Base-by-base conservation (phyloP, 2,888 invertebrate genomes). In the Uloborus plumipes region DNA sequence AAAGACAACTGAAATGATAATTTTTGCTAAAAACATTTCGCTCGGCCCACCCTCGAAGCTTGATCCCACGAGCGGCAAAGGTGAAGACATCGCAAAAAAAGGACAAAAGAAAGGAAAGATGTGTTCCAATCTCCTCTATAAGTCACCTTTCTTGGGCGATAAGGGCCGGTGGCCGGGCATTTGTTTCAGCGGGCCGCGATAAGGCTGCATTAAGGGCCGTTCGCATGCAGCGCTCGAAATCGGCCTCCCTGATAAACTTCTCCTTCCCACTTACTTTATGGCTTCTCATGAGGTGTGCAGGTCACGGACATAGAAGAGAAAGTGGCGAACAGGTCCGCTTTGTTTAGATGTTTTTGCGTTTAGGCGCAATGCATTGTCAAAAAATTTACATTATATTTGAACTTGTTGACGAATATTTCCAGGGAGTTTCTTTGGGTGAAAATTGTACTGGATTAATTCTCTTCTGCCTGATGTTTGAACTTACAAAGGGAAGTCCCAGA, bases 201-300 rank as follows among this genome's bases (percentile, higher is more conserved):
- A 51, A 50, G 71, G 26, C 49, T 65, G 53, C 53, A 76, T 76
- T 76, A 76, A 53, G 26, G 62, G 62, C 31, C 62, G 76, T 76
- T 76, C 51, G 69, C 20, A 76, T 76, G 76, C 76, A 69, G 18
- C 14, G 62, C 47, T 62, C 61, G 53, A 59, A 22, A 22, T 76
- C 47, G 47, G 20, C 49, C 20, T 22, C 53, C 18, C 69, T 67
- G 76, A 76, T 76, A 74, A 76, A 75, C 58, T 70, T 59, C 47
- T 55, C 39, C 39, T 39, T 39, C 70, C 58, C 55, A 70, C 66
- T 67, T 67, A 67, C 65, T 75, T 75, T 75, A 75, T 67, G 75
- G 67, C 58, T 58, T 61, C 51, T 26, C 75, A 51, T 20, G 26
- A n/a, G 61, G 70, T 26, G 47, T 49, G 59, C 67, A 22, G 75